Evolutionary conservation across 2,888 invertebrate genomes (phyloP), one percentile per base, ranked within the genome.

Genomic region (Julus scandinavius): DNA sequence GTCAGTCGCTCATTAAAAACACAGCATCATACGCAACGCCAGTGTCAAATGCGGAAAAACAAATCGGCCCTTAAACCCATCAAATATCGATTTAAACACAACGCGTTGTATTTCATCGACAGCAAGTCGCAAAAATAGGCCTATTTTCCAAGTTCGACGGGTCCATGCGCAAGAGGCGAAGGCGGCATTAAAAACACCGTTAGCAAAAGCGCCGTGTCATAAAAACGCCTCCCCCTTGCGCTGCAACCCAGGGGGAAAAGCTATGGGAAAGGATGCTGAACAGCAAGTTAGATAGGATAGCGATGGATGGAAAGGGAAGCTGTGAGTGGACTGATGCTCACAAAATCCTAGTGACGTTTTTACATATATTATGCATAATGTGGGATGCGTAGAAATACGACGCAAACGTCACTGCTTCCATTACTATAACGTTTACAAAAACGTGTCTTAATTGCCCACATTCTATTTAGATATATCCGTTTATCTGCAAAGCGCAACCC

Each of bases 341-440:
- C 72, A 29, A 29, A 72, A 72, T 72, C 29, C 72, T 29, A 72
- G 72, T 72, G 72, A 72, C 72, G 72, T 72, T 72, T 72, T 72
- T 72, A 72, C 72, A 72, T 72, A 72, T 72, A 72, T 72, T 72
- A 72, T 72, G 72, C 72, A 72, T 72, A 72, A 72, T 72, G 72
- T 72, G 72, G 72, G 72, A 38, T 72, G 29, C 58, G 58, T 63
- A n/a, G 58, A 63, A 63, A 63, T n/a, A 63, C 58, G 58, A 63
- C 58, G 72, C 29, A 29, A 72, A 72, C 72, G 72, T 72, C 72
- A 72, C 9, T 29, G 72, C 72, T 20, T 72, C 29, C 72, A 29
- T 72, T 72, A 29, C 29, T 13, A 11, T 7, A 11, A 6, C 29
- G 29, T 29, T 29, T 45, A 29, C 72, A 72, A 20, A 6, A 9